These are phyloP conservation scores for Eubasilissa splendida DNA, from an alignment of 2,888 invertebrate genomes.

Conservation along the genomic window DNA sequence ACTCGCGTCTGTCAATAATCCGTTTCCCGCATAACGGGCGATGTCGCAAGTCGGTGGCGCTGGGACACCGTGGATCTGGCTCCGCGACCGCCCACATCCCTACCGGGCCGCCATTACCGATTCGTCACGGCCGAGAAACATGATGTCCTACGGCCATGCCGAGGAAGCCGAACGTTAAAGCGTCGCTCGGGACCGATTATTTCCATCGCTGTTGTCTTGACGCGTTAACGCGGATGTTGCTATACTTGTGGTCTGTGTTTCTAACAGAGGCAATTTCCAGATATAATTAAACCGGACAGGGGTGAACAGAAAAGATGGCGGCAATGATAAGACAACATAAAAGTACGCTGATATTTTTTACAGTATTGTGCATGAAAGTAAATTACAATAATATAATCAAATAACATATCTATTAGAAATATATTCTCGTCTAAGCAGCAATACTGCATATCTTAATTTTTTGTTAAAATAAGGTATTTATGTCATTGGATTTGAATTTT, in stretches of 20 bases:
- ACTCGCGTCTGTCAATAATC: not conserved
- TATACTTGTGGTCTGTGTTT: not conserved
- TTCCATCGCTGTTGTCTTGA: slow-evolving; percentile 8
- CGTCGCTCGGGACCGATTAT: slow-evolving; percentile 11
- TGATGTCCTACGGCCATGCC: slow-evolving; percentile 26
- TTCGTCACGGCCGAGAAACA: slow-evolving; percentile 44
- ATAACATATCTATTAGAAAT: no score
- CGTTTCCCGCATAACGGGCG: slow-evolving; percentile 15
- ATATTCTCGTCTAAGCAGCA: no score
- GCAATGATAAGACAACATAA: no score
- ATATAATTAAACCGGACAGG: no score
- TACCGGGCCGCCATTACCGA: slow-evolving; percentile 44
- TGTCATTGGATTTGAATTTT: no score
- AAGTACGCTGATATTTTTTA: no score
- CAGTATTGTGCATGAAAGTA: no score
- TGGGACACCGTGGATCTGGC: slow-evolving; percentile 29
- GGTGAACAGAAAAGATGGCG: no score
- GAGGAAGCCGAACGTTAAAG: slow-evolving; percentile 16
- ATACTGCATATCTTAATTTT: no score
- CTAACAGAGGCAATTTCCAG: no score
- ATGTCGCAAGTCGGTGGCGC: slow-evolving; percentile 36
- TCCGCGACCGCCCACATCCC: slow-evolving; percentile 23
- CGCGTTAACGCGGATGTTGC: slow-evolving; percentile 25
- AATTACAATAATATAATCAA: no score
- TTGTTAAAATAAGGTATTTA: no score